phyloP scores from a whole-genome alignment of 2,797 vertebrate genomes.

The Balearica regulorum region DNA sequence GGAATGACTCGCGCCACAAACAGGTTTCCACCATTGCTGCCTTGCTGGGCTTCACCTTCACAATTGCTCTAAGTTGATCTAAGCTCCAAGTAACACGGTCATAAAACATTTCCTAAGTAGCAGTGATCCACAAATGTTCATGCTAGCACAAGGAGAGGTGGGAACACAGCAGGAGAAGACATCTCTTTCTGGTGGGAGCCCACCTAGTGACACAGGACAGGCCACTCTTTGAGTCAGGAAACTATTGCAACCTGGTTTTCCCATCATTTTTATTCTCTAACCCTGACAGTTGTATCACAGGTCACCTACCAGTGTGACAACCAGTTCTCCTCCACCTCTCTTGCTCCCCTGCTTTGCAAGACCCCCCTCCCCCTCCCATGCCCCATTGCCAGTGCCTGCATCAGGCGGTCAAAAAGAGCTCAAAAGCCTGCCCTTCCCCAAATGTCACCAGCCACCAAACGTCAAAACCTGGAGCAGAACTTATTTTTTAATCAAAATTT shows the following conservation, averaged over 20 bases:
- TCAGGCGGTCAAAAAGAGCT: background rate
- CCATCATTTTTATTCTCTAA: background rate
- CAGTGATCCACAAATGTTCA: background rate
- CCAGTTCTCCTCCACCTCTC: background rate
- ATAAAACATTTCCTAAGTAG: background rate
- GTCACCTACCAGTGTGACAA: background rate
- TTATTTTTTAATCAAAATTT: background rate
- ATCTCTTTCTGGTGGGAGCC: background rate
- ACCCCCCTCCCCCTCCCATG: too few relatives aligned
- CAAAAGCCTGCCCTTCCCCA: background rate
- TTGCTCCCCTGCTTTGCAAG: background rate
- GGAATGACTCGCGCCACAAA: background rate
- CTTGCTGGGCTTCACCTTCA: background rate
- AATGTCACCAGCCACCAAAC: background rate
- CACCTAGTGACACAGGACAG: background rate
- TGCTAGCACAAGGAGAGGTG: background rate
- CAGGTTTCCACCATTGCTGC: fast-evolving
- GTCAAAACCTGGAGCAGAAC: background rate
- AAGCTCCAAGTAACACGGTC: background rate
- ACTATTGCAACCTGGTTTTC: background rate
- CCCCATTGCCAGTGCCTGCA: background rate
- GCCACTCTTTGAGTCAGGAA: background rate
- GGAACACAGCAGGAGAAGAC: background rate
- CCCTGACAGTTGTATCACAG: fast-evolving
- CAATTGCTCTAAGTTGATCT: background rate